These are phyloP conservation scores for Paralvinella palmiformis DNA, from an alignment of 1,140 invertebrate species.

Conservation along the genomic window DNA sequence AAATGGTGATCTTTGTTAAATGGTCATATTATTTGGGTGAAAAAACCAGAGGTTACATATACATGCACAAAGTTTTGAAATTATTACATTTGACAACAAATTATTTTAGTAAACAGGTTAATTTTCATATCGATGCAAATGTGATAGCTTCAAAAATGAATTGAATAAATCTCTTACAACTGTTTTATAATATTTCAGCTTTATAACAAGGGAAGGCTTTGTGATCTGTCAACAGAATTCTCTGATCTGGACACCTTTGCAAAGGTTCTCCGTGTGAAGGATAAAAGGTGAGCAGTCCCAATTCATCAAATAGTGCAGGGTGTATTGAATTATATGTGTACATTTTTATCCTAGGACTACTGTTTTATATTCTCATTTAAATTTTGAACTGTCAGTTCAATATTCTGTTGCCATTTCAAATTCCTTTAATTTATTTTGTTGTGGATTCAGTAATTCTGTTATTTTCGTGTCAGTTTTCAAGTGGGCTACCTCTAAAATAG, in stretches of 20 bases:
- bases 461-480: too few species aligned
- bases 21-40: not conserved
- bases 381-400: not conserved
- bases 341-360: not conserved
- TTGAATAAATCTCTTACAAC: slow-evolving; percentile 6
- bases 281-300: slow-evolving; percentile 56
- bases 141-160: not conserved
- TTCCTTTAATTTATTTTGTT: too few species aligned
- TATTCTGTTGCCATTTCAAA: too few species aligned
- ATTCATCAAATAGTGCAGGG: not conserved
- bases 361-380: not conserved
- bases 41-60: not conserved
- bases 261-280: slow-evolving; percentile 64
- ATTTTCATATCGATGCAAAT: not conserved
- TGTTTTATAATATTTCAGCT: slow-evolving; percentile 32
- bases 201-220: slow-evolving; percentile 43
- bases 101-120: not conserved
- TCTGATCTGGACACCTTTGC: slow-evolving; percentile 66
- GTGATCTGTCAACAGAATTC: slow-evolving; percentile 56
- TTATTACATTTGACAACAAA: not conserved
- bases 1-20: not conserved
- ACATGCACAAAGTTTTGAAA: not conserved
- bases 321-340: not conserved
- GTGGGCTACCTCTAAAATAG: not conserved
- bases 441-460: too few species aligned